These are phyloP conservation scores for Diceros bicornis DNA, from an alignment of 2,797 vertebrate genomes.

Conservation along the genomic window DNA sequence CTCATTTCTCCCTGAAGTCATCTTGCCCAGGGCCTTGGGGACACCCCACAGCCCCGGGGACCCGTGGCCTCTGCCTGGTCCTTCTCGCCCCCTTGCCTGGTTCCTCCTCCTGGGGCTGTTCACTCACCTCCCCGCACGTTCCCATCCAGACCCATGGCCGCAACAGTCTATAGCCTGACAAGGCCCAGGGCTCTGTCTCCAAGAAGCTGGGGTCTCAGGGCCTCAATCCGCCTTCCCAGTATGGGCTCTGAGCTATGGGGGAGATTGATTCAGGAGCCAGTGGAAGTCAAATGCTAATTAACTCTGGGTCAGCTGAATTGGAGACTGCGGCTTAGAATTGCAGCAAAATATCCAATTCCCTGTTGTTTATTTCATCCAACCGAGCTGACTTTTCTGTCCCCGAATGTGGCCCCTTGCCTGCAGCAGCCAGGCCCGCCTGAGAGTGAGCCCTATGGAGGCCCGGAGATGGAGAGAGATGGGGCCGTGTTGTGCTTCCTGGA, in stretches of 20 bases:
- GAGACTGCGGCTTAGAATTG: neutral
- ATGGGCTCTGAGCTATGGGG: neutral
- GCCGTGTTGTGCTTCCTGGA: fast-evolving
- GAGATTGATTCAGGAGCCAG: neutral
- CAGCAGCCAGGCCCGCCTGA: no score
- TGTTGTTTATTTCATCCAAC: neutral
- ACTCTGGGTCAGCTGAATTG: neutral
- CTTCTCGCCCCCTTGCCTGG: neutral
- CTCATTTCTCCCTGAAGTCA: no score
- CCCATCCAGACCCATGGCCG: neutral
- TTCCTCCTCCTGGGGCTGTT: neutral
- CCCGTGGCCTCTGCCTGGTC: neutral
- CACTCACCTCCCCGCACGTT: neutral
- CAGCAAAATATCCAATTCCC: no score
- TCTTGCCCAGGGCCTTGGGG: neutral
- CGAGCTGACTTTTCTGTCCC: no score
- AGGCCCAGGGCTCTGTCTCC: neutral
- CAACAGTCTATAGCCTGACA: neutral
- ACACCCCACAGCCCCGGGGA: fast-evolving
- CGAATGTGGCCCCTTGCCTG: no score
- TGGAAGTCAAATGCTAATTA: neutral
- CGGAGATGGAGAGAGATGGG: fast-evolving
- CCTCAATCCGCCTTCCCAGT: neutral
- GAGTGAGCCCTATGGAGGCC: neutral
- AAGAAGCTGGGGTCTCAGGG: neutral